Evolutionary conservation across 2,888 invertebrate genomes (phyloP), one percentile per base, ranked within the genome.

Genomic region (Trichopria drosophilae): DNA sequence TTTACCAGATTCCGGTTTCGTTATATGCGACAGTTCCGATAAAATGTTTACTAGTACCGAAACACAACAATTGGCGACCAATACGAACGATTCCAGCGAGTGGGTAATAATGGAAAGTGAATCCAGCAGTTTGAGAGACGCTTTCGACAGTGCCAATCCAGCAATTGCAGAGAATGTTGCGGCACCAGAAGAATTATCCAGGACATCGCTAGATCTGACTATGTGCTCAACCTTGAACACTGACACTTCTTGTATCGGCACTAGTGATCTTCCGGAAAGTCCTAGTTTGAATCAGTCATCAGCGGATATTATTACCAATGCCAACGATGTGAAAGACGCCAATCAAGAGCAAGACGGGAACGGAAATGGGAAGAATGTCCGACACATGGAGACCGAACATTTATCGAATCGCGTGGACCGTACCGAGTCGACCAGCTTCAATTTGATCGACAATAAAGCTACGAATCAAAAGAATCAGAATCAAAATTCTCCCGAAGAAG

Each of bases 101-200:
- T 71, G 72, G 69, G 71, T 72, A 5, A 69, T 73, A 35, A 65
- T 71, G 6, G 69, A 71, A 45, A 63, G 67, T 35, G 65, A n/a
- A 15, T 61, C 62, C 4, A 65, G 62, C 32, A 70, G 65, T 35
- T 62, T 65, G 2, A 71, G 70, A 23, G 66, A 71, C 53, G 62
- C 64, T 1, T 46, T 67, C 10, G 69, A 69, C 3, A 68, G 66
- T 0, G 56, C 59, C 0, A 65, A 72, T 51, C 64, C 61, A 1
- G 67, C 70, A 0, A 63, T 71, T 10, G 71, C 70, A 1, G 69
- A 63, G 0, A 68, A 72, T 29, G 43, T 63, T 6, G 66, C 70
- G 1, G 63, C 55, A 9, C 68, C 70, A n/a, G 72, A 69, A 42
- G 70, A 73, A 31, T 57, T 70, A 4, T 69, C 72, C 3, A 59